Conservation (phyloP, 1,140 invertebrate species). For the Apocrypta bakeri region DNA sequence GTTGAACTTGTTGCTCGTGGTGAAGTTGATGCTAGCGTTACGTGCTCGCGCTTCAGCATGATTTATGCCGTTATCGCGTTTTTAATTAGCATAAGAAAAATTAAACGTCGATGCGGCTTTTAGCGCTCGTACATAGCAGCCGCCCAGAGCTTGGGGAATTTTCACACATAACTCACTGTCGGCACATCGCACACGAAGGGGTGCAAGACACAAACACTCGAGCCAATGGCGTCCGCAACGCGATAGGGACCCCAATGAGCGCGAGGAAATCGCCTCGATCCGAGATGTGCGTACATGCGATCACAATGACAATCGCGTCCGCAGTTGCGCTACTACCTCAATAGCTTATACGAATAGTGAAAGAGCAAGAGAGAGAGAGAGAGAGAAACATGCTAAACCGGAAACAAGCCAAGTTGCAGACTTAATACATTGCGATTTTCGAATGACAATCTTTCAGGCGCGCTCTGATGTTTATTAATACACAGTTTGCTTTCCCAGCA, state of each 20-base stretch:
- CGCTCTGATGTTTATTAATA: conserved; percentile 58
- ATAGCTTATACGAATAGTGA: too few species aligned
- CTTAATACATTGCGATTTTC: conserved; percentile 43
- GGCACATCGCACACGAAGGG: conserved; percentile 19
- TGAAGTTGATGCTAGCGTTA: background rate
- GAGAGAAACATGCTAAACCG: background rate
- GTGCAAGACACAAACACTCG: conserved; percentile 30
- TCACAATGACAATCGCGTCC: conserved; percentile 38
- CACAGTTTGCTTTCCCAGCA: conserved; percentile 52
- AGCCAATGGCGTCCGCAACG: background rate
- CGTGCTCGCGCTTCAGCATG: conserved; percentile 13
- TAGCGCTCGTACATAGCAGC: background rate
- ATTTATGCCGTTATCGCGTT: conserved; percentile 47
- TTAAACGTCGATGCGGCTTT: conserved; percentile 46
- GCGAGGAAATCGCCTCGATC: conserved; percentile 40
- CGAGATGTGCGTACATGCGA: conserved; percentile 36
- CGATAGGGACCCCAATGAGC: background rate
- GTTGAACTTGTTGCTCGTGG: conserved; percentile 16
- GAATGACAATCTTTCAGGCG: conserved; percentile 51
- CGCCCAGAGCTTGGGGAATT: conserved; percentile 31
- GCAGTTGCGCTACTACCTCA: background rate
- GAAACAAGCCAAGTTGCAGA: background rate
- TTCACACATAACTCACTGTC: conserved; percentile 52
- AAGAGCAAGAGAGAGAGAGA: too few species aligned
- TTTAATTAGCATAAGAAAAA: conserved; percentile 51